These are phyloP conservation scores for Craterocephalus amniculus DNA, from an alignment of 2,797 vertebrate genomes.

Conservation along the genomic window DNA sequence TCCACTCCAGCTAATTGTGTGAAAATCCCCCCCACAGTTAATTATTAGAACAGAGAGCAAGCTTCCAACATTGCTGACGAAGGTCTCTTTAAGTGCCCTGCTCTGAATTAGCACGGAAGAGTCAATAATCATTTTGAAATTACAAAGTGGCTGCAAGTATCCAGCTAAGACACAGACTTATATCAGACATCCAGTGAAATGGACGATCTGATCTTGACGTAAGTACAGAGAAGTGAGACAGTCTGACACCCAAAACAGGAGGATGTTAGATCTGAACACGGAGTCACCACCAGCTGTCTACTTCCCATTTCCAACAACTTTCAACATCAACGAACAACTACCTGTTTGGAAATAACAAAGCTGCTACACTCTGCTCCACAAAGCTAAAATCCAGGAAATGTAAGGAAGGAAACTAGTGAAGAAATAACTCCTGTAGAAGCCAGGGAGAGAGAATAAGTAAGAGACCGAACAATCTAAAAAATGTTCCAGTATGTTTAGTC, in stretches of 20 bases:
- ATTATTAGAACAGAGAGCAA: neutral
- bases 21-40: slow-evolving; percentile 18
- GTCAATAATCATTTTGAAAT: neutral
- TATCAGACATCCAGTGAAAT: neutral
- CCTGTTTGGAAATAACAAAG: slow-evolving; percentile 13
- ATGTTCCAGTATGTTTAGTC: slow-evolving; percentile 54
- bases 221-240: slow-evolving; percentile 22
- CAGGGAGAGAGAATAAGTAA: slow-evolving; percentile 39
- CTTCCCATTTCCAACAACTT: slow-evolving; percentile 60
- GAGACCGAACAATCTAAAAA: slow-evolving; percentile 37
- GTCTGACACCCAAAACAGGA: slow-evolving; percentile 24
- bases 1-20: slow-evolving; percentile 6
- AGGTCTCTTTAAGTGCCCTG: slow-evolving; percentile 9
- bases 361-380: slow-evolving; percentile 15
- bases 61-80: slow-evolving; percentile 10
- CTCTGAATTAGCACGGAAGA: neutral
- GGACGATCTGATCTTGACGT: slow-evolving; percentile 14
- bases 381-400: slow-evolving; percentile 37
- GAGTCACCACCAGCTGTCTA: slow-evolving; percentile 29
- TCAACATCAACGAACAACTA: slow-evolving; percentile 49
- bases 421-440: slow-evolving; percentile 37
- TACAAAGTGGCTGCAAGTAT: neutral
- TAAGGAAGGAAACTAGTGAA: slow-evolving; percentile 40
- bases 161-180: slow-evolving; percentile 1
- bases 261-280: neutral